These are phyloP conservation scores for Chaitophorus viminalis DNA, from an alignment of 2,888 invertebrate genomes.

Conservation along the genomic window DNA sequence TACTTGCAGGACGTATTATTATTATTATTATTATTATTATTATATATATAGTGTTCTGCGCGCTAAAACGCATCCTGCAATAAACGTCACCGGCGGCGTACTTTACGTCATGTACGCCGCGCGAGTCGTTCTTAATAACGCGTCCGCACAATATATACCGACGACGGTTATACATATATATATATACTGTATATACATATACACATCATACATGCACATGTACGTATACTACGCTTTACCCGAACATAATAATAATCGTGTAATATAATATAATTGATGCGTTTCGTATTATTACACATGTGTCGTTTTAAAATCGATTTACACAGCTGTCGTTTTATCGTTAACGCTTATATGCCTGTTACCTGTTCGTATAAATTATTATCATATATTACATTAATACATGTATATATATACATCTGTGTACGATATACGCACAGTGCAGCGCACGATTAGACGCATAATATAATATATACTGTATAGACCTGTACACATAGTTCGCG, in stretches of 20 bases:
- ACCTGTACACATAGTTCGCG: neutral
- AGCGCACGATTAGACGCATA: neutral
- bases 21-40: too few relatives aligned
- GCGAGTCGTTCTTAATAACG: neutral
- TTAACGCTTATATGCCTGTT: constrained; percentile 24
- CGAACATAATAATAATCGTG: too few relatives aligned
- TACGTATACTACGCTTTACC: too few relatives aligned
- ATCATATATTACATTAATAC: neutral
- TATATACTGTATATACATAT: too few relatives aligned
- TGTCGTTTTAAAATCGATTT: constrained; percentile 27
- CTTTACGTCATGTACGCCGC: neutral
- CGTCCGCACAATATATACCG: neutral
- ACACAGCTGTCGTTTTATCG: constrained; percentile 9
- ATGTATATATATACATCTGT: too few relatives aligned
- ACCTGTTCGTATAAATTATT: neutral
- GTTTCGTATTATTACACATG: neutral
- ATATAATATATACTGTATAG: too few relatives aligned
- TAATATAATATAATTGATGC: neutral
- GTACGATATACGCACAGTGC: neutral
- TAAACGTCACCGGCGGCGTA: neutral
- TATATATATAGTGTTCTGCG: too few relatives aligned
- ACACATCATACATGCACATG: too few relatives aligned
- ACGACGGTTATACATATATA: neutral
- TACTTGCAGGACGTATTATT: too few relatives aligned
- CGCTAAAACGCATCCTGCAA: neutral